Conservation (phyloP, 92 coral and sea anemone genomes). For the Galaxea fascicularis region DNA sequence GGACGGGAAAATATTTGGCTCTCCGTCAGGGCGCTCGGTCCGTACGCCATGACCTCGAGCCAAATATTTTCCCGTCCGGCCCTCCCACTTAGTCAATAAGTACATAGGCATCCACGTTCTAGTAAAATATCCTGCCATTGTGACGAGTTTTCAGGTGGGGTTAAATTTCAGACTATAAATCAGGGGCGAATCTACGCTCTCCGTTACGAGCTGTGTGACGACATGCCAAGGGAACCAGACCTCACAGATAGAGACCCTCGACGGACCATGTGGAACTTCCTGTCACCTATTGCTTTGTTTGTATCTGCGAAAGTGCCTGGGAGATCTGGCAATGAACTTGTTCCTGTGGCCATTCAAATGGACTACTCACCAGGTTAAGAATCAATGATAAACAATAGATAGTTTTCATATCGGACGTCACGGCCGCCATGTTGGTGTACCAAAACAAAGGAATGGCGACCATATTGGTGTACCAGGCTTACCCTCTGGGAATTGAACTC, state of each 20-base stretch:
- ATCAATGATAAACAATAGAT: neutral
- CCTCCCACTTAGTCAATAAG: neutral
- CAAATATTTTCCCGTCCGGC: too few species aligned
- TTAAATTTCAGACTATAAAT: conserved; percentile 45
- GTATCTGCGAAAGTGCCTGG: conserved; percentile 18
- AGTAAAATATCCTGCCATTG: neutral
- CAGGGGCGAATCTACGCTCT: conserved; percentile 54
- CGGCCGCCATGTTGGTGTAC: too few species aligned
- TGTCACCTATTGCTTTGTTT: conserved; percentile 75
- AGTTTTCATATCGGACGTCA: too few species aligned
- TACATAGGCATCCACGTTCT: neutral
- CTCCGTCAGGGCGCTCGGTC: too few species aligned
- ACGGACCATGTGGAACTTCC: conserved; percentile 51
- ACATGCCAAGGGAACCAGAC: conserved; percentile 53
- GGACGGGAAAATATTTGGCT: too few species aligned
- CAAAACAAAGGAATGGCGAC: too few species aligned
- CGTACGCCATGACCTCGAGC: too few species aligned
- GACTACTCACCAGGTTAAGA: conserved; percentile 48
- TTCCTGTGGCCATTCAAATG: conserved; percentile 76
- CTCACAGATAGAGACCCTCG: conserved; percentile 46
- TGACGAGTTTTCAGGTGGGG: neutral
- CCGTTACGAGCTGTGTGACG: conserved; percentile 62
- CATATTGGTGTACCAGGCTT: too few species aligned
- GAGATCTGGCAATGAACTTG: conserved; percentile 24
- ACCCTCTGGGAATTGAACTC: too few species aligned